A percentile compares a stretch with the other conserved stretches of the same genome.
Conservation (phyloP, 2,888 invertebrate species). For the Lasioglossum calceatum region DNA sequence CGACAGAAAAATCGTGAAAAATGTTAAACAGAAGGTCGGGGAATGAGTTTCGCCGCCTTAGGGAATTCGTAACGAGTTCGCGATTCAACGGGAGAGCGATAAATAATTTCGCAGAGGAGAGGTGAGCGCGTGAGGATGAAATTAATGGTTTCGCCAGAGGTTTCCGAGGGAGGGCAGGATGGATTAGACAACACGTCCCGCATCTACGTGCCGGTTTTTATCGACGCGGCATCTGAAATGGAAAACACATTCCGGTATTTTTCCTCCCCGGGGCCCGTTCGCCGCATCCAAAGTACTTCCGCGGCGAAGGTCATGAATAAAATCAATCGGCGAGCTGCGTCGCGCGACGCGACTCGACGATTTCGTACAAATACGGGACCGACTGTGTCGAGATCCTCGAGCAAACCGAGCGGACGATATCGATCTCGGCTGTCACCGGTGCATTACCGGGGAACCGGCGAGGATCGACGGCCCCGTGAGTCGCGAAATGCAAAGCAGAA, state of each 20-base stretch:
- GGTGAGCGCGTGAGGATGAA: background rate
- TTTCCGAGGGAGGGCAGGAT: background rate
- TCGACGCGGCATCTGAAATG: slow-evolving; percentile 48
- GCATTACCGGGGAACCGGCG: background rate
- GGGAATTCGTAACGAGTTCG: background rate
- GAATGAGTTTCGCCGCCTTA: background rate
- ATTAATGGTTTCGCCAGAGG: background rate
- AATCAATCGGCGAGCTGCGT: slow-evolving; percentile 34
- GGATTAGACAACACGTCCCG: slow-evolving; percentile 31
- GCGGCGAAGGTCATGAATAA: slow-evolving; percentile 50
- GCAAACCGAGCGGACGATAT: slow-evolving; percentile 12
- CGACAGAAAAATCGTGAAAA: too few species aligned
- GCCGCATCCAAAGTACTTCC: slow-evolving; percentile 55
- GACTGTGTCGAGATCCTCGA: background rate
- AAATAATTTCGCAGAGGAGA: background rate
- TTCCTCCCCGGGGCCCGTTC: slow-evolving; percentile 25
- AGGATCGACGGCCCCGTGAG: background rate
- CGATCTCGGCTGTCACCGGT: background rate
- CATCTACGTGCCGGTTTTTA: slow-evolving; percentile 34
- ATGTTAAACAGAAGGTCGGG: background rate
- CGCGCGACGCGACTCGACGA: slow-evolving; percentile 20
- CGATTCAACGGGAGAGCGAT: background rate
- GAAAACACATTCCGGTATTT: slow-evolving; percentile 53
- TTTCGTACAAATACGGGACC: slow-evolving; percentile 30
- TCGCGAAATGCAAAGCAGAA: background rate